Evolutionary conservation across 2,888 invertebrate species (phyloP).

Genomic region (Apamea crenata): DNA sequence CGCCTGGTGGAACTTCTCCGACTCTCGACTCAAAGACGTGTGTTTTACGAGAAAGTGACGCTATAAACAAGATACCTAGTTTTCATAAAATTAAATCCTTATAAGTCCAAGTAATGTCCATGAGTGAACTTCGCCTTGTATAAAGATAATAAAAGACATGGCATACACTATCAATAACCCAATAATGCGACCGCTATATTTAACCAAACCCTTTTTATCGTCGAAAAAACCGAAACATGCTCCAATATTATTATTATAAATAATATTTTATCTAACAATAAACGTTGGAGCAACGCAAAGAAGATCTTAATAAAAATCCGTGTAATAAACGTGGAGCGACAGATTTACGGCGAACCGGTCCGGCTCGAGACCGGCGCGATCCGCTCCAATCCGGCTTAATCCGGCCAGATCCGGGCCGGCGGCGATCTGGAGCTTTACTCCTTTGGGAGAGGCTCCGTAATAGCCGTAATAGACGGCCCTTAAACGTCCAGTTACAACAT

Average conservation of each 20-base stretch:
- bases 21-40: neutral
- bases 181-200: constrained; percentile 53
- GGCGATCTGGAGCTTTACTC: constrained; percentile 68
- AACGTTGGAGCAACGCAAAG: constrained; percentile 62
- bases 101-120: neutral
- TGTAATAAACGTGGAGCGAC: constrained; percentile 74
- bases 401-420: constrained; percentile 69
- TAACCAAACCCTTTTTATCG: constrained; percentile 60
- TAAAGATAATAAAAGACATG: constrained; percentile 40
- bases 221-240: constrained; percentile 61
- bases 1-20: neutral
- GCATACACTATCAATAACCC: constrained; percentile 53
- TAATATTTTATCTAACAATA: constrained; percentile 66
- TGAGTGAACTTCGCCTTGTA: neutral
- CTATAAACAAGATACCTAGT: neutral
- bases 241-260: constrained; percentile 60
- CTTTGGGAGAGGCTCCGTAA: constrained; percentile 65
- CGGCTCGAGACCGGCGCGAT: constrained; percentile 71
- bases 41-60: constrained; percentile 14
- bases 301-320: constrained; percentile 74
- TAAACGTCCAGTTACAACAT: constrained; percentile 63
- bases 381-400: constrained; percentile 71
- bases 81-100: constrained; percentile 4
- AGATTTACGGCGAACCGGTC: constrained; percentile 76
- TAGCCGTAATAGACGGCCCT: constrained; percentile 65